Evolutionary conservation across 2,113 vertebrate genomes (phyloP), one percentile per base, ranked within the genome.

Genomic region (Rhinogobius similis): DNA sequence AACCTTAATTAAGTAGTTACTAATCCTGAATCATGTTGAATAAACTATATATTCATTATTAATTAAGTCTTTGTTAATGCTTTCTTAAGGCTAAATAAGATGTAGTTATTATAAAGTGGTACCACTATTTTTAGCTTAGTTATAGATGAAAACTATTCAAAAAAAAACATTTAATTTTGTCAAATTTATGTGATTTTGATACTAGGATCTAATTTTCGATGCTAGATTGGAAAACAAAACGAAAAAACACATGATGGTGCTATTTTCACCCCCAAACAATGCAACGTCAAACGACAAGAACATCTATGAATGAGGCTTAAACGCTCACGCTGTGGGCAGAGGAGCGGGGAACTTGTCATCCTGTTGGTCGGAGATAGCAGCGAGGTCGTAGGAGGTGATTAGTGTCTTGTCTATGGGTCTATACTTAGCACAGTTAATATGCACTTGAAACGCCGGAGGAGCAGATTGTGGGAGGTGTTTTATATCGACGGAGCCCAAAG

Each of bases 341-440:
- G 56, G 39, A 68, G 14, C 27, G 18, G 65, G 38, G n/a, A 71
- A 59, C 75, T 58, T 50, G 79, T 78, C 68, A 77, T 70, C 79
- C 63, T 62, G 62, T 32, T 67, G 61, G 62, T 66, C 62, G 72
- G 64, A 69, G 72, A 66, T 75, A 68, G 26, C 23, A n/a, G 41
- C 59, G 36, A 66, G 72, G 76, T 75, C 26, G 55, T 58, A 29
- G 55, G 55, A 58, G 55, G 69, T 9, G 50, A 84, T 78, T 70
- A 77, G 65, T 27, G 56, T 48, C 23, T 56, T 67, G 70, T 38
- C 10, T 2, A 59, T 58, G 61, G 55, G 14, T 26, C 73, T 87
- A 82, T 82, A 73, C 76, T 77, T 79, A 77, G 70, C 78, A 67
- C 85, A 87, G 75, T 84, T 72, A 29, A 75, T 76, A 50, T 41